Evolutionary conservation across 2,113 vertebrate species (phyloP).

Genomic region (Gallinago jamesoni): DNA sequence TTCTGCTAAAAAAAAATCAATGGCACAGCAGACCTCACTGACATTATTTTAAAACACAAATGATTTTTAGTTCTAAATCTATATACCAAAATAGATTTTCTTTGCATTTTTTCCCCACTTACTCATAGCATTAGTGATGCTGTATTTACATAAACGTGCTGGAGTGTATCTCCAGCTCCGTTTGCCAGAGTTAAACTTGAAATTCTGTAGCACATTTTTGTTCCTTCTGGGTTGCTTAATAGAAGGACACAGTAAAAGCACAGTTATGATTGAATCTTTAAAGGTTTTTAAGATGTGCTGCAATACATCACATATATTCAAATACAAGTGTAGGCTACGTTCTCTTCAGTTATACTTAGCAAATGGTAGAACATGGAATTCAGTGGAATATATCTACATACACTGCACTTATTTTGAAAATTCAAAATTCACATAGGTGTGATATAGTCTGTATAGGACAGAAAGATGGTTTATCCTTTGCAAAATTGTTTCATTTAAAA

Average conservation of each 20-base stretch:
- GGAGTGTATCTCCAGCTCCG: neutral
- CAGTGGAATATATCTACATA: neutral
- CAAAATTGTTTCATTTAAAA: neutral
- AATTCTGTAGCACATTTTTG: neutral
- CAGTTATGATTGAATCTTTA: too few relatives aligned
- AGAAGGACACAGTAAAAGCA: neutral
- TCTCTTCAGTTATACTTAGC: neutral
- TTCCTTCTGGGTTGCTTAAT: neutral
- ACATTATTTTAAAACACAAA: slow-evolving; percentile 33
- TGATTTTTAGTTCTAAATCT: slow-evolving; percentile 31
- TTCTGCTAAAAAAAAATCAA: slow-evolving; percentile 1
- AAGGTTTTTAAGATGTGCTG: neutral
- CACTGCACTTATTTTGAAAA: neutral
- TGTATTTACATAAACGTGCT: neutral
- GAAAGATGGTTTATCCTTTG: neutral
- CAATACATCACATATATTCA: neutral
- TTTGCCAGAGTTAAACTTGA: neutral
- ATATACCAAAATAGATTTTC: slow-evolving; percentile 13
- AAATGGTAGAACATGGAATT: neutral
- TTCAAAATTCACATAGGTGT: too few relatives aligned
- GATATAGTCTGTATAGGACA: neutral
- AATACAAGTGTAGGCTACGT: neutral
- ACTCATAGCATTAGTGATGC: neutral
- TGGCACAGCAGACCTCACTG: neutral
- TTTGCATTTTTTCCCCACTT: neutral